Evolutionary conservation across 1,140 invertebrate species (phyloP).

Genomic region (Neoseiulus cucumeris): DNA sequence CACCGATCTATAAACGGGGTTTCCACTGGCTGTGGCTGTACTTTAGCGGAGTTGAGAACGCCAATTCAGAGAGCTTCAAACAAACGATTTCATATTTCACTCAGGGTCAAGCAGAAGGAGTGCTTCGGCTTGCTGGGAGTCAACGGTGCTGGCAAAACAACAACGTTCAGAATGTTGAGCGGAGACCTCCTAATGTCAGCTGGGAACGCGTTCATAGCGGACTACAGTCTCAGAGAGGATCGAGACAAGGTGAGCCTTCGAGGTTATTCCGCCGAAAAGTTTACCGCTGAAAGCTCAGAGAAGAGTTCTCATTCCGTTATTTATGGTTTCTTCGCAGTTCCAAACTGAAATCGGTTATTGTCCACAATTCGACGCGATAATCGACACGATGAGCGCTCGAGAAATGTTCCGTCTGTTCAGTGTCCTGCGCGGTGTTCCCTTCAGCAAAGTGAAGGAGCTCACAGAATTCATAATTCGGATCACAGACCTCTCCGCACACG

Average conservation of each 20-base stretch:
- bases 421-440: constrained; percentile 30
- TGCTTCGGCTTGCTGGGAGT: constrained; percentile 76
- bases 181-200: constrained; percentile 32
- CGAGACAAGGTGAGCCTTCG: constrained; percentile 27
- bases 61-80: too few species aligned
- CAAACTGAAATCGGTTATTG: constrained; percentile 30
- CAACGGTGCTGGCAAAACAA: constrained; percentile 53
- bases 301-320: too few species aligned
- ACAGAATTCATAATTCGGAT: constrained; percentile 17
- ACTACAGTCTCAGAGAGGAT: constrained; percentile 28
- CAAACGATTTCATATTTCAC: constrained; percentile 31
- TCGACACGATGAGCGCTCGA: constrained; percentile 28
- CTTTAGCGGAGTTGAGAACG: neutral
- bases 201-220: constrained; percentile 33
- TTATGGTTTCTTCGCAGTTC: constrained; percentile 16
- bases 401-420: constrained; percentile 32
- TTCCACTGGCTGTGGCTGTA: neutral
- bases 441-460: constrained; percentile 18
- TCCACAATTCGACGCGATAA: constrained; percentile 32
- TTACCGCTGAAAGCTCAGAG: neutral
- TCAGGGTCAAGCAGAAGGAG: constrained; percentile 51
- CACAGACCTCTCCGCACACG: neutral
- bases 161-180: constrained; percentile 41
- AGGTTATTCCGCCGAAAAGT: neutral
- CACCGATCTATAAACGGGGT: neutral